Evolutionary conservation across 1,140 invertebrate species (phyloP).

Genomic region (Apis cerana): DNA sequence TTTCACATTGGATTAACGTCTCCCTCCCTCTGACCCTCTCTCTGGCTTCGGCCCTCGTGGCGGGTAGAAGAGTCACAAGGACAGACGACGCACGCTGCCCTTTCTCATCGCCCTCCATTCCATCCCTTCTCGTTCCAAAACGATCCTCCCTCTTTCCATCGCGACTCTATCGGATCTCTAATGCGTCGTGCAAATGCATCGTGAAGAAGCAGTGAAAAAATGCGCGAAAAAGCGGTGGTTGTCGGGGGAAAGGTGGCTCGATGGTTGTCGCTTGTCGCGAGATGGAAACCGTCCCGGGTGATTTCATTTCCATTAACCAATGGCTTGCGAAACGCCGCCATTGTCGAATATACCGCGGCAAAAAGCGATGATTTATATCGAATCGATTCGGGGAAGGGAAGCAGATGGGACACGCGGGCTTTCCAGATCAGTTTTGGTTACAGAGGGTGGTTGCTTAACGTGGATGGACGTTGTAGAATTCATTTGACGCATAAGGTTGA

Average conservation of each 20-base stretch:
- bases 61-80: constrained; percentile 5
- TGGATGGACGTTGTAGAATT: too few relatives aligned
- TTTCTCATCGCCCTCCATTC: neutral
- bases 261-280: constrained; percentile 46
- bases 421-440: too few relatives aligned
- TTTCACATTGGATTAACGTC: constrained; percentile 47
- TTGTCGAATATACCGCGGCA: constrained; percentile 4
- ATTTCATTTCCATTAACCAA: constrained; percentile 59
- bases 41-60: constrained; percentile 3
- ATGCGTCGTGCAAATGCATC: constrained; percentile 50
- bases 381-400: neutral
- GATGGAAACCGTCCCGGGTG: constrained; percentile 39
- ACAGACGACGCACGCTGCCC: constrained; percentile 38
- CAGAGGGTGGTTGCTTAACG: too few relatives aligned
- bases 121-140: too few relatives aligned
- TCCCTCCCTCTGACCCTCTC: constrained; percentile 25
- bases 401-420: neutral
- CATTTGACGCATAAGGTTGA: too few relatives aligned
- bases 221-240: constrained; percentile 3
- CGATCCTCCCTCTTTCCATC: neutral
- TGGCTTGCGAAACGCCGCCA: constrained; percentile 27
- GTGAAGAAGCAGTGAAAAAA: constrained; percentile 38
- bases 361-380: constrained; percentile 35
- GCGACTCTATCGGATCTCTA: constrained; percentile 50
- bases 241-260: constrained; percentile 8